Base-by-base conservation (phyloP, 2,113 vertebrate genomes). In the Poecile atricapillus region DNA sequence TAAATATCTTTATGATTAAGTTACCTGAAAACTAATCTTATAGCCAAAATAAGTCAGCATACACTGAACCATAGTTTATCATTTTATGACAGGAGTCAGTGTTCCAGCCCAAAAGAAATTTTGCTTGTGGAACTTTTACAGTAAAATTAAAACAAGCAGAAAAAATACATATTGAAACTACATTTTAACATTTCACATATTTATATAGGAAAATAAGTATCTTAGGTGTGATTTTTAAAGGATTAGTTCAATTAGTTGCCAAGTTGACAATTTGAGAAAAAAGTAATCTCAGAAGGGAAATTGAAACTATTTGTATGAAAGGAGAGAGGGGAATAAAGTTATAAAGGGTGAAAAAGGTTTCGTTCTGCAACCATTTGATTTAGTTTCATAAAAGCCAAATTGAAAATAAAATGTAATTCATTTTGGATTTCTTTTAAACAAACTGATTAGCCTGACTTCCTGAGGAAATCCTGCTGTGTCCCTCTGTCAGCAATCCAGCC, bases 391-490 rank as follows among this genome's bases (percentile, higher is more conserved):
- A 43, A 64, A 49, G 15, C 18, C 17, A 82, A 73, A 58, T 47
- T 58, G 52, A 76, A 91, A 95, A 91, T 46, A 83, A 93, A 87
- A 79, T 56, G 13, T 41, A 81, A 49, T 75, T 82, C 25, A 43
- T 37, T 89, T 85, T 18, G 24, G 23, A 30, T 87, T 68, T 73
- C 93, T 89, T 92, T 95, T 76, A 69, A 96, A 76, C 82, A 69
- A 27, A 70, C 67, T 33, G 64, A 83, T 90, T 83, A 88, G 59
- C 50, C 46, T 81, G 63, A 80, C 88, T 96, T 96, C 96, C 90
- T 77, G 87, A 86, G 96, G 94, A 96, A 95, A 93, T 92, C 94
- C 96, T 94, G 85, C 88, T 95, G 52, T 46, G 88, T 92, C 43
- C 33, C 30, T 95, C 52, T 93, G 79, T 93, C 82, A 74, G 63